These are phyloP conservation scores for Aspidapion aeneum DNA, from an alignment of 2,888 invertebrate genomes.

Conservation along the genomic window DNA sequence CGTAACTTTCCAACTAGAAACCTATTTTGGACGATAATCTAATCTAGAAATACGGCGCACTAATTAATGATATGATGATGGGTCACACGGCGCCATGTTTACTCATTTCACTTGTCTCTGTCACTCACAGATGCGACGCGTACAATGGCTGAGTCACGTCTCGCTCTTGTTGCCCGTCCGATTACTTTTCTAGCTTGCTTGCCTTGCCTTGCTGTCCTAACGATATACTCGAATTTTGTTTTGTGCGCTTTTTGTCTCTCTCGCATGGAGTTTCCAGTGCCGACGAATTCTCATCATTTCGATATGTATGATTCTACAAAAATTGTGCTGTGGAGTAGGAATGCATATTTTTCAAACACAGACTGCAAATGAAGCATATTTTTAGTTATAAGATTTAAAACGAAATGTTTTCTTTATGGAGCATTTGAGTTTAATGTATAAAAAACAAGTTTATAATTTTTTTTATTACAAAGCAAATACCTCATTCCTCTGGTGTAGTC, in stretches of 20 bases:
- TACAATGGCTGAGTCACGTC: constrained; percentile 21
- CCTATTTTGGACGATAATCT: constrained; percentile 18
- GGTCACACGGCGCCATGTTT: constrained; percentile 50
- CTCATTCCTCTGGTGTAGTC: too few relatives aligned
- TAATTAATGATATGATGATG: constrained; percentile 50
- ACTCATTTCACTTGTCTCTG: constrained; percentile 42
- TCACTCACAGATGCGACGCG: constrained; percentile 31
- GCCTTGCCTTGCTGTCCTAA: not conserved
- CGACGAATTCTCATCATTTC: not conserved
- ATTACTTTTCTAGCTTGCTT: constrained; percentile 1
- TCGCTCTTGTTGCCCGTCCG: constrained; percentile 18
- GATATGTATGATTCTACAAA: too few relatives aligned
- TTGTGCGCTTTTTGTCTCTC: not conserved
- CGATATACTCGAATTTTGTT: not conserved
- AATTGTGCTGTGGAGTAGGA: too few relatives aligned
- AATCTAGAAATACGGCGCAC: constrained; percentile 44
- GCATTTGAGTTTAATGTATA: too few relatives aligned
- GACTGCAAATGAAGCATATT: too few relatives aligned
- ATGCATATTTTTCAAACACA: too few relatives aligned
- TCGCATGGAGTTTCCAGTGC: not conserved
- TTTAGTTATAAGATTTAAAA: too few relatives aligned
- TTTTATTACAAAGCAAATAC: too few relatives aligned
- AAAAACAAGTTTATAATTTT: too few relatives aligned
- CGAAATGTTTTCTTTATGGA: too few relatives aligned
- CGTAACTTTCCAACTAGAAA: constrained; percentile 33